Percentiles rank a stretch among this genome's conserved stretches.
Evolutionary conservation across 2,113 vertebrate species (phyloP).

Genomic region (Taurulus bubalis): DNA sequence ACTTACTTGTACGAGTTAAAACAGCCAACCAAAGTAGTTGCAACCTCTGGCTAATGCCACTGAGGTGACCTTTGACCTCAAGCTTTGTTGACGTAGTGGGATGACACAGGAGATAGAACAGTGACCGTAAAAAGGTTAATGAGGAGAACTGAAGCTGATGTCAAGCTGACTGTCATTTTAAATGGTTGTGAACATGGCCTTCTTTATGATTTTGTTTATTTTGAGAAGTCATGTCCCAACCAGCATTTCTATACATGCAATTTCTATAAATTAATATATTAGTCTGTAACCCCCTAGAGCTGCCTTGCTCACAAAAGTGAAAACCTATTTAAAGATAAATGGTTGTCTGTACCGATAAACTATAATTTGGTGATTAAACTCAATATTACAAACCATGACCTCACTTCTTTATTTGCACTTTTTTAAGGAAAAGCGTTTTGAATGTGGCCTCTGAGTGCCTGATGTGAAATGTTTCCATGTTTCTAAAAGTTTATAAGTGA

Average conservation of each 20-base stretch:
- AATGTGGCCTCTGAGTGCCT: background rate
- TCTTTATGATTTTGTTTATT: background rate
- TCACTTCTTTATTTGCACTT: background rate
- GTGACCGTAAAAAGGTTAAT: conserved; percentile 41
- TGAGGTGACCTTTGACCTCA: conserved; percentile 50
- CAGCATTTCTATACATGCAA: background rate
- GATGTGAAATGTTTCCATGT: background rate
- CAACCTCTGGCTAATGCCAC: conserved; percentile 20
- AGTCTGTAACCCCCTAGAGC: background rate
- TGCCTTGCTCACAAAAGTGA: background rate
- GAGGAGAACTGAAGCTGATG: conserved; percentile 11
- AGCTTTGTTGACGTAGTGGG: conserved; percentile 14
- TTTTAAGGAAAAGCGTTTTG: background rate
- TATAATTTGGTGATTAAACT: background rate
- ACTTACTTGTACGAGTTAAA: background rate
- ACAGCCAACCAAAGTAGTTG: background rate
- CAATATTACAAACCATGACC: background rate
- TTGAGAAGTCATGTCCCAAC: background rate
- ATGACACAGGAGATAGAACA: conserved; percentile 25
- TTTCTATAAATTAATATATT: background rate
- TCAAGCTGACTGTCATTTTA: conserved; percentile 21
- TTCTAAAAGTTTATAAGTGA: background rate
- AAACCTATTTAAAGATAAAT: background rate
- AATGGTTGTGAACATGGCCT: background rate
- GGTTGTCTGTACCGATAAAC: background rate